Evolutionary conservation across 2,113 vertebrate genomes (phyloP).

Genomic region (Nerophis ophidion): DNA sequence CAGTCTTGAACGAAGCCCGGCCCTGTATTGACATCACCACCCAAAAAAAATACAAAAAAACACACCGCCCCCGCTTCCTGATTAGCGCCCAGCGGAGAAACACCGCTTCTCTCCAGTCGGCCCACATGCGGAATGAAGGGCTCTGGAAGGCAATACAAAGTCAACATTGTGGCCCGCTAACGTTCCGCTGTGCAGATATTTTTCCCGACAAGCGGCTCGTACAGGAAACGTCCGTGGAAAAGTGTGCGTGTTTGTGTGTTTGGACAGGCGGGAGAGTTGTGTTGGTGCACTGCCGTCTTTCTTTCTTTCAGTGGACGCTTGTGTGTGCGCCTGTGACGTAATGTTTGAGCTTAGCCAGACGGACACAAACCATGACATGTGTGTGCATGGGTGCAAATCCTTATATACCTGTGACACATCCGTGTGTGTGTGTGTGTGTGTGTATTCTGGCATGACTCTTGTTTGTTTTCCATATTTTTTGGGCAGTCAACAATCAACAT

Average conservation of each 20-base stretch:
- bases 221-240: constrained; percentile 62
- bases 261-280: constrained; percentile 21
- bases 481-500: constrained; percentile 62
- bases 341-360: constrained; percentile 61
- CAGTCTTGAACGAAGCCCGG: constrained; percentile 23
- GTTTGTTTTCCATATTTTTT: constrained; percentile 61
- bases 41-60: constrained; percentile 13
- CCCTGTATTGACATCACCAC: constrained; percentile 29
- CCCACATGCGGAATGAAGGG: constrained; percentile 29
- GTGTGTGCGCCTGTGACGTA: constrained; percentile 50
- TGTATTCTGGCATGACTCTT: constrained; percentile 38
- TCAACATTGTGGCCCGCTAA: constrained; percentile 68
- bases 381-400: constrained; percentile 29
- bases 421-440: constrained; percentile 15
- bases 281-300: constrained; percentile 13
- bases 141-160: constrained; percentile 61
- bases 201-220: constrained; percentile 34
- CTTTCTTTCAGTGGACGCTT: constrained; percentile 18
- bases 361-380: constrained; percentile 39
- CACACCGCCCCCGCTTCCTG: constrained; percentile 18
- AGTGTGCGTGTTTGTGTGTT: constrained; percentile 30
- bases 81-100: constrained; percentile 37
- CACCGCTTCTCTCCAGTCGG: constrained; percentile 51
- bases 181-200: constrained; percentile 63
- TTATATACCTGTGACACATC: constrained; percentile 33